phyloP scores from a whole-genome alignment of 2,888 invertebrate species.

The Dasysyrphus tricinctus region DNA sequence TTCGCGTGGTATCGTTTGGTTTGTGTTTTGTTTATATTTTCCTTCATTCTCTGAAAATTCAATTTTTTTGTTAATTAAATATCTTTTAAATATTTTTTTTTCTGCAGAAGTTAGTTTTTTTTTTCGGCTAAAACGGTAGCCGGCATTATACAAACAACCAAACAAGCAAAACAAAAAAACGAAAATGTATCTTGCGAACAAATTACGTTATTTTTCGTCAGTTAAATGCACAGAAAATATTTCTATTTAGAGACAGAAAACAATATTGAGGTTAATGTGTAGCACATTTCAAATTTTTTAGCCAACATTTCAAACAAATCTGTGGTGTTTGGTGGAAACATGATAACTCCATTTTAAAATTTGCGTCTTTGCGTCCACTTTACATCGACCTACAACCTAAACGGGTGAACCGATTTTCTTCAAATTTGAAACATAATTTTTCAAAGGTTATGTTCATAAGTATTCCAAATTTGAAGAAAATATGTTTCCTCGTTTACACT shows the following conservation, averaged over 20 bases:
- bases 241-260: background rate
- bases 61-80: conserved; percentile 69
- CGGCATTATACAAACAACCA: background rate
- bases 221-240: background rate
- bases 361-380: too few species aligned
- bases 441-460: too few species aligned
- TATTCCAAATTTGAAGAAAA: too few species aligned
- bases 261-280: accelerated
- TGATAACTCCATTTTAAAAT: too few species aligned
- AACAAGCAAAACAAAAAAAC: background rate
- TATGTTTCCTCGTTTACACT: too few species aligned
- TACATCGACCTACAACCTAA: too few species aligned
- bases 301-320: too few species aligned
- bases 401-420: too few species aligned
- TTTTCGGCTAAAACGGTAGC: conserved; percentile 12
- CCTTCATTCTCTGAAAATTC: conserved; percentile 34
- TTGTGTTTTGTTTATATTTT: conserved; percentile 16
- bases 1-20: conserved; percentile 31
- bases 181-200: background rate
- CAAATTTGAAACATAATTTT: too few species aligned
- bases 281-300: background rate
- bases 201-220: conserved; percentile 15
- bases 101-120: background rate
- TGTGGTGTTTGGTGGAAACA: too few species aligned
- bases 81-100: conserved; percentile 29